Percentiles rank a stretch among this genome's conserved stretches.
These are phyloP conservation scores for Crocidura indochinensis DNA, from an alignment of 2,797 vertebrate genomes.

Conservation along the genomic window DNA sequence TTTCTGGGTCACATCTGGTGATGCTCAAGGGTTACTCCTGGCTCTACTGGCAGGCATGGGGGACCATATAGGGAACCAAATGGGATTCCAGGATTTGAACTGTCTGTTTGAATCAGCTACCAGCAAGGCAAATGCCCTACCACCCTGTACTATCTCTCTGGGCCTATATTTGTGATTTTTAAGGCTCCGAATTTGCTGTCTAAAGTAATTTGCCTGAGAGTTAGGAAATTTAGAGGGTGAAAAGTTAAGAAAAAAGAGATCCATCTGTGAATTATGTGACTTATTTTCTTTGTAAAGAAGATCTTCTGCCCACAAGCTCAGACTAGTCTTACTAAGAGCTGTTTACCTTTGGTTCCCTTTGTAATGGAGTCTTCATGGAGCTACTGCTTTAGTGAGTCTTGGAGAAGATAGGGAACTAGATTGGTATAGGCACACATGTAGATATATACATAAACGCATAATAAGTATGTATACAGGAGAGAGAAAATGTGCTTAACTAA, in stretches of 20 bases:
- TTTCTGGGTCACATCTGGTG: too few relatives aligned
- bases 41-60: too few relatives aligned
- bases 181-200: slow-evolving; percentile 34
- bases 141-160: too few relatives aligned
- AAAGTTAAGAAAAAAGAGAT: not conserved
- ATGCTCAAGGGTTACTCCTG: too few relatives aligned
- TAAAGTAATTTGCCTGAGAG: slow-evolving; percentile 21
- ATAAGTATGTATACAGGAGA: too few relatives aligned
- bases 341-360: not conserved
- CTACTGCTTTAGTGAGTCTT: slow-evolving; percentile 1
- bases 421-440: not conserved
- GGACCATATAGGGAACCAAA: too few relatives aligned
- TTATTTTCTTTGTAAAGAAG: slow-evolving; percentile 10
- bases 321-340: not conserved
- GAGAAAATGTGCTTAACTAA: too few relatives aligned
- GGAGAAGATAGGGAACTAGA: not conserved
- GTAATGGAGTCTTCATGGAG: not conserved
- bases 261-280: not conserved
- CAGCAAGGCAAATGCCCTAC: too few relatives aligned
- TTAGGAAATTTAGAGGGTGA: not conserved
- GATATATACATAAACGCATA: not conserved
- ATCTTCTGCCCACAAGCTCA: not conserved
- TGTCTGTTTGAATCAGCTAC: too few relatives aligned
- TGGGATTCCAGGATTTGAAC: too few relatives aligned
- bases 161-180: not conserved